Conservation (phyloP, 2,113 vertebrate genomes). For the Laterallus jamaicensis region DNA sequence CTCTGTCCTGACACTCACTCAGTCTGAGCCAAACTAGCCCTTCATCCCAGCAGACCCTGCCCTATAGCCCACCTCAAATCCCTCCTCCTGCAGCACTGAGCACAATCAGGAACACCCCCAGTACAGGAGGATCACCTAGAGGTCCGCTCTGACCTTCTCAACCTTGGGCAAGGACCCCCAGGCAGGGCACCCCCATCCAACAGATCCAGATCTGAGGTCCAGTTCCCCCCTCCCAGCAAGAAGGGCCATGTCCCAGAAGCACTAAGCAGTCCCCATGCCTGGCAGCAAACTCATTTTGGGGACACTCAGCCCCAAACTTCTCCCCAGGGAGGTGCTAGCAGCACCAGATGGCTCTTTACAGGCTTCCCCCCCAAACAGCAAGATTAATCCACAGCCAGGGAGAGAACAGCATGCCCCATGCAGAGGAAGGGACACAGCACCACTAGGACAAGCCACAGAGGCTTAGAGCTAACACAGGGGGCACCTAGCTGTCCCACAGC, state of each 20-base stretch:
- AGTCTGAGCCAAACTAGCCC: not conserved
- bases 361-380: not conserved
- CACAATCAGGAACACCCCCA: accelerated
- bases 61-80: not conserved
- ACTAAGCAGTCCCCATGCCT: accelerated
- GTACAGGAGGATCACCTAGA: accelerated
- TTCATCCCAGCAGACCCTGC: not conserved
- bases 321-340: not conserved
- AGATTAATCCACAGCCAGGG: not conserved
- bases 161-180: not conserved
- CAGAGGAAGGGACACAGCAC: not conserved
- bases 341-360: not conserved
- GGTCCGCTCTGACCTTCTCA: not conserved
- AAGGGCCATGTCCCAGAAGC: not conserved
- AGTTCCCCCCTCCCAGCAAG: accelerated
- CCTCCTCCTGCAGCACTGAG: accelerated
- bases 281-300: not conserved
- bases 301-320: not conserved
- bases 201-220: not conserved
- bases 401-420: not conserved
- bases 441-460: not conserved
- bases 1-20: not conserved
- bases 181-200: too few relatives aligned
- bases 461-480: too few relatives aligned
- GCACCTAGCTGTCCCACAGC: not conserved